phyloP scores from a whole-genome alignment of 1,140 invertebrate species.

The Scaptomyza montana region DNA sequence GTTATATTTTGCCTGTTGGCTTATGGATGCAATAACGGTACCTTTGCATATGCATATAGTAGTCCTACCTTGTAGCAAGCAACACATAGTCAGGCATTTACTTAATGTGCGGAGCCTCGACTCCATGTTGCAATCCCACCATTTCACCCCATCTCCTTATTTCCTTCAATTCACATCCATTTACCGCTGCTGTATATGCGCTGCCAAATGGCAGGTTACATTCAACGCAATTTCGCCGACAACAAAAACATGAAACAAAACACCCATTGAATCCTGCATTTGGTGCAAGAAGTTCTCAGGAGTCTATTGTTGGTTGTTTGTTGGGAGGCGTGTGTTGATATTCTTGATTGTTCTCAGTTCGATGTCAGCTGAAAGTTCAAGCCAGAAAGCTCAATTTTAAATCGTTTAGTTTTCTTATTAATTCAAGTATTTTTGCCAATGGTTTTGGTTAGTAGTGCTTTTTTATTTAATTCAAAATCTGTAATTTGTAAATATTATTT shows the following conservation, averaged over 20 bases:
- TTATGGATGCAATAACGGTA: constrained; percentile 27
- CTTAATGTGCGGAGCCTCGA: constrained; percentile 56
- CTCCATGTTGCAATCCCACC: constrained; percentile 3
- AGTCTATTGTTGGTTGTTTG: constrained; percentile 7
- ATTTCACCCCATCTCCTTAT: background rate
- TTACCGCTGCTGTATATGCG: constrained; percentile 24
- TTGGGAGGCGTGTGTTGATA: constrained; percentile 2
- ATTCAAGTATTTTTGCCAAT: too few relatives aligned
- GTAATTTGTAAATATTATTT: too few relatives aligned
- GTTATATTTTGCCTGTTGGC: constrained; percentile 15
- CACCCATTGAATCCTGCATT: constrained; percentile 36
- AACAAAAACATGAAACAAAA: constrained; percentile 57
- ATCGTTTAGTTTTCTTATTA: too few relatives aligned
- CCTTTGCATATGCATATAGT: constrained; percentile 39
- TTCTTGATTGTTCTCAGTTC: constrained; percentile 17
- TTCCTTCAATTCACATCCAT: background rate
- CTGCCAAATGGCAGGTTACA: constrained; percentile 79
- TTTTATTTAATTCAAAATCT: too few relatives aligned
- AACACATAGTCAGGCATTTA: constrained; percentile 68
- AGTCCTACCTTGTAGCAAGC: background rate
- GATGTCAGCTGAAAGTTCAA: constrained; percentile 36
- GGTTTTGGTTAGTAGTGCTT: too few relatives aligned
- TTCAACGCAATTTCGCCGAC: constrained; percentile 77
- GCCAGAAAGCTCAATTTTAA: background rate
- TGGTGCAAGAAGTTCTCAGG: constrained; percentile 15